Conservation (phyloP, 92 coral and sea anemone genomes). For the Umimayanthus chanpuru region DNA sequence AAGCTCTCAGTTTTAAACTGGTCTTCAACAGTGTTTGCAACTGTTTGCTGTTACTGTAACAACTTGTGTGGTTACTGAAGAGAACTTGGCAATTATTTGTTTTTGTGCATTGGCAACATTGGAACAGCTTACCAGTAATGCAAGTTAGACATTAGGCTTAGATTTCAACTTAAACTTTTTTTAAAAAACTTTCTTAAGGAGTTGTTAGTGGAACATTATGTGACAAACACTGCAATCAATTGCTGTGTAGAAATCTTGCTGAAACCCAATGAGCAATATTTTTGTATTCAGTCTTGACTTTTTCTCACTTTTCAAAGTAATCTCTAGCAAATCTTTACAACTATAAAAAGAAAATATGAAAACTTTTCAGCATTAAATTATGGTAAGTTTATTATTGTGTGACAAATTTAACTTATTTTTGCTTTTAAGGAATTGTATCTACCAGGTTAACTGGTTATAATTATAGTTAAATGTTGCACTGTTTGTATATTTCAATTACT, state of each 20-base stretch:
- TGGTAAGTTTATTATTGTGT: slow-evolving; percentile 21
- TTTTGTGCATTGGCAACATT: background rate
- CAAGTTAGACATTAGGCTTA: background rate
- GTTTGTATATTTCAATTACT: background rate
- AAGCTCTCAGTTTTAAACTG: background rate
- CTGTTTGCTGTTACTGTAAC: no score
- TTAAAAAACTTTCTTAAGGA: no score
- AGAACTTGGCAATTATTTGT: background rate
- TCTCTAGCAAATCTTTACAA: slow-evolving; percentile 15
- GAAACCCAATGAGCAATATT: slow-evolving; percentile 7
- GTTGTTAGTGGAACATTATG: no score
- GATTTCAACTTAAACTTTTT: background rate
- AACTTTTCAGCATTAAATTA: slow-evolving; percentile 4
- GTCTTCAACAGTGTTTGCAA: no score
- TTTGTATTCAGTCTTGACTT: slow-evolving; percentile 21
- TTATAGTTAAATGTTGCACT: background rate
- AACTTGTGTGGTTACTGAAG: background rate
- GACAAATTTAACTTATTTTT: slow-evolving; percentile 38
- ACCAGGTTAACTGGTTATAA: background rate
- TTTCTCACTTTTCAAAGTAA: slow-evolving; percentile 5
- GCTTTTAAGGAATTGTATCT: background rate
- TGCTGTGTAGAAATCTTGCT: background rate
- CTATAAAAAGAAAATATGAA: background rate
- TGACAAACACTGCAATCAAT: background rate
- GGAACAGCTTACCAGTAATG: background rate